A percentile compares a stretch with the other conserved stretches of the same genome.
Conservation (phyloP, 2,888 invertebrate species). For the Tubulanus polymorphus region DNA sequence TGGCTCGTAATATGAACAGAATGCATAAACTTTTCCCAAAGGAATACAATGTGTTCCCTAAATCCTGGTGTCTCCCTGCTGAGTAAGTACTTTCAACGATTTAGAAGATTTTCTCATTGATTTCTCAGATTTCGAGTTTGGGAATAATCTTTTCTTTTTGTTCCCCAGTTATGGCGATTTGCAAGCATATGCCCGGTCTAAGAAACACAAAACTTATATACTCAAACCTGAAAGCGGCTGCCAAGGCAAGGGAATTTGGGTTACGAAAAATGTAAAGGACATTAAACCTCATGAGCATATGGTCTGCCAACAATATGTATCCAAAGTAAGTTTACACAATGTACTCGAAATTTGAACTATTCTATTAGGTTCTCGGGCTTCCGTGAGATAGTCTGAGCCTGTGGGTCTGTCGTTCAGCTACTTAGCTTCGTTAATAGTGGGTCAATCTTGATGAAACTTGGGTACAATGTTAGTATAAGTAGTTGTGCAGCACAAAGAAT, state of each 20-base stretch:
- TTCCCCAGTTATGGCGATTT: slow-evolving; percentile 50
- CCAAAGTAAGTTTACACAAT: slow-evolving; percentile 60
- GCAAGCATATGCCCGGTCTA: slow-evolving; percentile 63
- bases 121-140: background rate
- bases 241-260: slow-evolving; percentile 83
- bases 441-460: no score
- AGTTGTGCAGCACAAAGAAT: no score
- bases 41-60: slow-evolving; percentile 88
- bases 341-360: no score
- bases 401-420: no score
- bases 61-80: slow-evolving; percentile 89
- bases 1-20: slow-evolving; percentile 83
- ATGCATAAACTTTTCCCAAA: slow-evolving; percentile 84
- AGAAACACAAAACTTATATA: slow-evolving; percentile 74
- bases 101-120: background rate
- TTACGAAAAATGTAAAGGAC: slow-evolving; percentile 76
- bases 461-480: no score
- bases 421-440: no score
- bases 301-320: slow-evolving; percentile 78
- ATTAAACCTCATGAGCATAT: slow-evolving; percentile 75
- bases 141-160: background rate
- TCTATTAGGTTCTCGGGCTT: no score
- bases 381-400: no score
- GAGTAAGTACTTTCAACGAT: slow-evolving; percentile 72
- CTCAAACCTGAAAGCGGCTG: slow-evolving; percentile 88